phyloP scores from a whole-genome alignment of 2,797 vertebrate genomes.

The Philypnodon macrostomus region DNA sequence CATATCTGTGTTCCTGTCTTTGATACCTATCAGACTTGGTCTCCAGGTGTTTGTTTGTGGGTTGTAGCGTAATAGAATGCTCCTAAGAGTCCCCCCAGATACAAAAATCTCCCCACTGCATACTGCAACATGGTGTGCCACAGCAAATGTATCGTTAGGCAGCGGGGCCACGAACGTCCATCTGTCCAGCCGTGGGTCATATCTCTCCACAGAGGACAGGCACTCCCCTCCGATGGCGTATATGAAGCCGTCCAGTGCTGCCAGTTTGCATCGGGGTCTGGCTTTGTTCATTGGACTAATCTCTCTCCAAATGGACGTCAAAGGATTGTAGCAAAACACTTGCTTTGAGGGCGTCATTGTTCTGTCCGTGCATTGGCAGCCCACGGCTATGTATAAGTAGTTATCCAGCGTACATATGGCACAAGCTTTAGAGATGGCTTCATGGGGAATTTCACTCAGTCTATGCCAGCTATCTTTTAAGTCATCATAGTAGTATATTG shows the following conservation, averaged over 20 bases:
- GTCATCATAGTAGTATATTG: conserved; percentile 85
- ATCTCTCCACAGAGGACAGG: conserved; percentile 87
- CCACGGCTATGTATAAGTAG: conserved; percentile 88
- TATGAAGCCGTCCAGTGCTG: conserved; percentile 85
- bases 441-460: conserved; percentile 79
- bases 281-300: conserved; percentile 88
- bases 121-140: conserved; percentile 85
- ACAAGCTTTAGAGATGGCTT: conserved; percentile 83
- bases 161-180: conserved; percentile 86
- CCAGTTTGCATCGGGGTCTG: conserved; percentile 88
- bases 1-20: conserved; percentile 83
- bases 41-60: conserved; percentile 79
- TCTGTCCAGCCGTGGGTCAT: conserved; percentile 85
- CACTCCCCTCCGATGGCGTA: conserved; percentile 95
- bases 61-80: conserved; percentile 83
- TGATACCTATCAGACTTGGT: conserved; percentile 66
- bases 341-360: conserved; percentile 79
- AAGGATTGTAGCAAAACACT: conserved; percentile 92
- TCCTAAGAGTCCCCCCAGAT: conserved; percentile 86
- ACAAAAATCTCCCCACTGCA: conserved; percentile 86
- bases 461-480: conserved; percentile 78
- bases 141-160: conserved; percentile 88
- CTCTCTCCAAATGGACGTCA: conserved; percentile 87
- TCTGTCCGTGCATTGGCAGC: conserved; percentile 75
- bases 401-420: conserved; percentile 91